These are phyloP conservation scores for Drosophila sordidula DNA, from an alignment of 2,888 invertebrate species.

Conservation along the genomic window DNA sequence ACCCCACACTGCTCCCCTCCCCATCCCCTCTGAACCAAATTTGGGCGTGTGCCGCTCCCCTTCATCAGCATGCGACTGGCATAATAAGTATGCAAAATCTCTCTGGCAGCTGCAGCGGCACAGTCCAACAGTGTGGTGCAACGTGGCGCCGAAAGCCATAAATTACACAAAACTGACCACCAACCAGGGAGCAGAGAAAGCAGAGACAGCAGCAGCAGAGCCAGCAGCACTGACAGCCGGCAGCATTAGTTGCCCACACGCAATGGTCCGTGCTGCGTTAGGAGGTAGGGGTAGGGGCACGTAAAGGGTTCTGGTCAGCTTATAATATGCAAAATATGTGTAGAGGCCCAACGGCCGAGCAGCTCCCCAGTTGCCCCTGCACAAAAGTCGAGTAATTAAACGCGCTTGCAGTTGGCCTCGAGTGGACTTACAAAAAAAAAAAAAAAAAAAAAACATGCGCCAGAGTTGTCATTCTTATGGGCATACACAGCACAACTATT, in stretches of 20 bases:
- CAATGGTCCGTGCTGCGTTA: slow-evolving; percentile 2
- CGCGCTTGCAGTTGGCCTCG: slow-evolving; percentile 3
- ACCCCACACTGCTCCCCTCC: slow-evolving; percentile 16
- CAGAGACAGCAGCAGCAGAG: neutral
- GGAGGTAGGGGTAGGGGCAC: neutral
- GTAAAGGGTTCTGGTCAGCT: slow-evolving; percentile 28
- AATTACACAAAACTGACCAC: slow-evolving; percentile 72
- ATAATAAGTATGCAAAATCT: slow-evolving; percentile 72
- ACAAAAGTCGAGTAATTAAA: slow-evolving; percentile 47
- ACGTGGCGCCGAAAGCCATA: slow-evolving; percentile 66
- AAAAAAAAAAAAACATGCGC: neutral
- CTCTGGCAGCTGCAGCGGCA: slow-evolving; percentile 44
- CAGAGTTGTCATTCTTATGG: slow-evolving; percentile 5
- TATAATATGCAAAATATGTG: slow-evolving; percentile 67
- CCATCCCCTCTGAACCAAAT: slow-evolving; percentile 11
- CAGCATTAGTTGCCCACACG: slow-evolving; percentile 24
- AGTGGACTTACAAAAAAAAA: neutral
- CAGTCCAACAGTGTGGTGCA: slow-evolving; percentile 27
- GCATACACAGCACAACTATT: neutral
- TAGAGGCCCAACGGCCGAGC: slow-evolving; percentile 12
- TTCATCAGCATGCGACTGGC: slow-evolving; percentile 76
- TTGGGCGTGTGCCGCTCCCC: slow-evolving; percentile 12
- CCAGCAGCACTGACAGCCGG: slow-evolving; percentile 5
- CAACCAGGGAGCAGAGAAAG: slow-evolving; percentile 13
- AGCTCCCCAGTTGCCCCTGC: slow-evolving; percentile 26